Base-by-base conservation (phyloP, 2,888 invertebrate species). In the Nyleta sp. region DNA sequence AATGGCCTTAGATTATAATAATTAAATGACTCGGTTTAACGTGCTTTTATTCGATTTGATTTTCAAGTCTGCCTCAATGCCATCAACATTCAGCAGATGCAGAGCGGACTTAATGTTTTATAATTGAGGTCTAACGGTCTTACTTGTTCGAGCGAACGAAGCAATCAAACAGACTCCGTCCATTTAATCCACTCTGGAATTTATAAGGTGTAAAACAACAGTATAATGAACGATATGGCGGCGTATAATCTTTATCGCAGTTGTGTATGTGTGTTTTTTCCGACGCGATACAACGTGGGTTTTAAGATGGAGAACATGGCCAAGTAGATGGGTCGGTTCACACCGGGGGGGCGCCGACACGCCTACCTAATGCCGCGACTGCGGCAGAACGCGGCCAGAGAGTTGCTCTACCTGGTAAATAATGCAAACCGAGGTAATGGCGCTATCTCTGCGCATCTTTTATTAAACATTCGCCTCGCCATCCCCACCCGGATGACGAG, bases 361-460 rank as follows among this genome's bases (percentile, higher is more conserved):
- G 87, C 87, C 87, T 87, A 87, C 86, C 85, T 83, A 86, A 85
- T 85, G 86, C 85, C 85, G 83, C 87, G 87, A 85, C 87, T 88
- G 89, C 88, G 88, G 87, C 87, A 87, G 84, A 87, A 88, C 85
- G 87, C 85, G 86, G 87, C 87, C 86, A 83, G 85, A 85, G 86
- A 88, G 87, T 89, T 86, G 88, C 88, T 88, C 84, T 87, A 85
- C 84, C 84, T 86, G 87, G 89, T 90, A 89, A 90, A 90, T 90
- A 90, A 90, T 90, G 89, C 90, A 90, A 84, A 84, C 86, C 88
- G 87, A 88, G 90, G 90, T 90, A 90, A 90, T 90, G 90, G 90
- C 90, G 90, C 90, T 90, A 90, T 90, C 90, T 90, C 90, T 89
- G 90, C 90, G 89, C 90, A 90, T 90, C 90, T 90, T 90, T 90